These are phyloP conservation scores for Erythrolamprus reginae DNA, from an alignment of 2,113 vertebrate species.

Conservation along the genomic window DNA sequence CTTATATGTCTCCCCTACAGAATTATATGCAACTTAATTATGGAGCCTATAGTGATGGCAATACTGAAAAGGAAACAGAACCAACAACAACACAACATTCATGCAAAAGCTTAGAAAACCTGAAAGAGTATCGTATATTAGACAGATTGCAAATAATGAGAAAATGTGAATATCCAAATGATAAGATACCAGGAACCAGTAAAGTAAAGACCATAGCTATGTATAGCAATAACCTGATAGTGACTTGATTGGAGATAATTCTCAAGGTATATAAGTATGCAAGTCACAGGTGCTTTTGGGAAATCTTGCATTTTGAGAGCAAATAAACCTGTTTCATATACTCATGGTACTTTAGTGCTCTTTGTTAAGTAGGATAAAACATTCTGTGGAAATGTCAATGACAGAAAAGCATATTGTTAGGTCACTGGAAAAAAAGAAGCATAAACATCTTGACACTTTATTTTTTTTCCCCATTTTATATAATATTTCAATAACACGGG, in stretches of 20 bases:
- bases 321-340: slow-evolving; percentile 48
- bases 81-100: neutral
- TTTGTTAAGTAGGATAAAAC: slow-evolving; percentile 41
- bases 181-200: neutral
- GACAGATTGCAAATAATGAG: slow-evolving; percentile 22
- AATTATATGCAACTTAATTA: neutral
- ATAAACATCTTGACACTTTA: slow-evolving; percentile 48
- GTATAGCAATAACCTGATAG: slow-evolving; percentile 35
- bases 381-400: slow-evolving; percentile 44
- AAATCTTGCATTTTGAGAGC: slow-evolving; percentile 51
- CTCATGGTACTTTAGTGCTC: slow-evolving; percentile 41
- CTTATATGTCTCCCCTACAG: neutral
- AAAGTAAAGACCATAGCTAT: slow-evolving; percentile 10
- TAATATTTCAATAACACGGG: slow-evolving; percentile 15
- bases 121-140: slow-evolving; percentile 44
- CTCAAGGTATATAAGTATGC: slow-evolving; percentile 35
- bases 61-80: neutral
- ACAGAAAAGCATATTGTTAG: slow-evolving; percentile 38
- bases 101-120: neutral
- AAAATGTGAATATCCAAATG: slow-evolving; percentile 13
- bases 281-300: slow-evolving; percentile 51
- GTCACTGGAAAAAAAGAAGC: slow-evolving; percentile 45
- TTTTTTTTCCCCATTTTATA: slow-evolving; percentile 27
- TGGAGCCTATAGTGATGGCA: neutral
- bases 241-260: slow-evolving; percentile 39